Evolutionary conservation across 2,888 invertebrate genomes (phyloP), one percentile per base, ranked within the genome.

Genomic region (Sturmia bella): DNA sequence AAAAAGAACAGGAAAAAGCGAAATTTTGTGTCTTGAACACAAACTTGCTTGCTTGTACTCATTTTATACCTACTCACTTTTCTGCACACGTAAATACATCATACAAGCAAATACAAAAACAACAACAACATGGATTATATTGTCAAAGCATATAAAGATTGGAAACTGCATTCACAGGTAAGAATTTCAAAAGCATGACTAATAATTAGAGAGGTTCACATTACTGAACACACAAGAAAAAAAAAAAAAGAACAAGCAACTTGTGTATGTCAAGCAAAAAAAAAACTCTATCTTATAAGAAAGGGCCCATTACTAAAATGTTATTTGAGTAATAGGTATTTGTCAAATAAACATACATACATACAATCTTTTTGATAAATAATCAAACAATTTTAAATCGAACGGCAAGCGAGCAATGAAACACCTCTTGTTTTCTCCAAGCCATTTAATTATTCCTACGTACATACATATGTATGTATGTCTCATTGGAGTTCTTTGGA

Each of bases 151-250:
- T 90, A 90, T 85, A 90, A 90, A 86, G 91, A 90, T 86, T 90
- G 90, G 90, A 90, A 90, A 85, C 85, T 90, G 85, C 90, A 90
- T 79, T 90, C 90, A 75, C 90, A 90, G 88, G 90, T 90, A 85
- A 88, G 87, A 78, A 21, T 56, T 54, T 15, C 15, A 63, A 15
- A 43, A 1, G 12, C 27, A 15, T 27, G n/a, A 37, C 0, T 12
- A 21, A 13, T 21, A 19, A 37, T 52, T 64, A 37, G 13, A 21
- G 19, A 15, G 6, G 21, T 15, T 45, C 11, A 32, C 17, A 32
- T 32, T 32, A 7, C n/a, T 39, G n/a, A n/a, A 3, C 15, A 39
- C 1, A 19, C 15, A 9, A 32, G 27, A 9, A 9, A 27, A 24
- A 54, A 13, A 54, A 24, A 21, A 54, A 24, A 21, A 12, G 2